phyloP scores from a whole-genome alignment of 2,888 invertebrate species.

The Zelleria hepariella region DNA sequence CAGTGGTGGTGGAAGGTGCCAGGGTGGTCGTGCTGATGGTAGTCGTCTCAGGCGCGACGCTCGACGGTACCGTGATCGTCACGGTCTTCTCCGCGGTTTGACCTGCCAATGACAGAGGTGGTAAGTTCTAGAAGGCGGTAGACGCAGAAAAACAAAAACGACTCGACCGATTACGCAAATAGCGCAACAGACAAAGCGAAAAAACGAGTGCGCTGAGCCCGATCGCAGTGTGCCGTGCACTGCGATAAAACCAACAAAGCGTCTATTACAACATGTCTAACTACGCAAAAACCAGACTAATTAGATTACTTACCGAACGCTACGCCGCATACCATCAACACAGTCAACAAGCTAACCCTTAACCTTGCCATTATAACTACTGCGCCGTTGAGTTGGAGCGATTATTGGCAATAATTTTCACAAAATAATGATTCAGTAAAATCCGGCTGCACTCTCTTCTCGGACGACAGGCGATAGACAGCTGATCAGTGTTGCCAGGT shows the following conservation, averaged over 20 bases:
- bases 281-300: neutral
- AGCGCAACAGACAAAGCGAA: slow-evolving; percentile 6
- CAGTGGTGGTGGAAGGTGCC: slow-evolving; percentile 55
- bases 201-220: neutral
- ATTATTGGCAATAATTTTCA: slow-evolving; percentile 18
- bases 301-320: slow-evolving; percentile 40
- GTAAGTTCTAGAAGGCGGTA: neutral
- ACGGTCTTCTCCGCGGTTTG: slow-evolving; percentile 15
- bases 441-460: slow-evolving; percentile 21
- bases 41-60: slow-evolving; percentile 22
- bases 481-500: slow-evolving; percentile 35
- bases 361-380: slow-evolving; percentile 37
- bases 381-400: neutral
- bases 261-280: slow-evolving; percentile 20
- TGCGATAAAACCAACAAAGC: slow-evolving; percentile 28
- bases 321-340: slow-evolving; percentile 40
- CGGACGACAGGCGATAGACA: slow-evolving; percentile 20
- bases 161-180: slow-evolving; percentile 11
- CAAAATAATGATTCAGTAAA: slow-evolving; percentile 30
- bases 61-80: slow-evolving; percentile 16
- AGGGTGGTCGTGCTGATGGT: slow-evolving; percentile 40
- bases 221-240: slow-evolving; percentile 14
- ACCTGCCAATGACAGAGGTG: slow-evolving; percentile 17
- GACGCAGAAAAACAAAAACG: neutral
- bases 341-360: slow-evolving; percentile 41